These are phyloP conservation scores for Plectropomus leopardus DNA, from an alignment of 2,113 vertebrate genomes.

Conservation along the genomic window DNA sequence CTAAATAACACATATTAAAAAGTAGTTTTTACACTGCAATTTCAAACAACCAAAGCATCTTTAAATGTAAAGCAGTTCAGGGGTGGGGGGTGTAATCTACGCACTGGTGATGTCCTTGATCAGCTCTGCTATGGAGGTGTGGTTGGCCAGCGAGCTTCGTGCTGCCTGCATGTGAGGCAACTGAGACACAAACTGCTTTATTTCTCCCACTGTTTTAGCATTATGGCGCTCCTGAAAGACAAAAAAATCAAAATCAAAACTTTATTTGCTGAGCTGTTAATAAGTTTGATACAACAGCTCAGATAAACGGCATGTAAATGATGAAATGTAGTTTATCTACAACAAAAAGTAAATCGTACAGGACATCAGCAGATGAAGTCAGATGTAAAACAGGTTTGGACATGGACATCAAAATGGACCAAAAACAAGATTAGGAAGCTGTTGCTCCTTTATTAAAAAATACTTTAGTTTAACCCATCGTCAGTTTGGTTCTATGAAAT, in stretches of 20 bases:
- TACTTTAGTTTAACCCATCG: not conserved
- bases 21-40: not conserved
- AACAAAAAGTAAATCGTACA: not conserved
- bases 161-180: slow-evolving; percentile 99
- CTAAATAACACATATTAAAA: not conserved
- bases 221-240: slow-evolving; percentile 93
- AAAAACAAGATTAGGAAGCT: too few species aligned
- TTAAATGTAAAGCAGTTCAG: not conserved
- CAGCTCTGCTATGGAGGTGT: slow-evolving; percentile 96
- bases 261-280: not conserved
- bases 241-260: not conserved
- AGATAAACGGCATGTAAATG: slow-evolving; percentile 4
- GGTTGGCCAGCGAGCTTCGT: slow-evolving; percentile 94
- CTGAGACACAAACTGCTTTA: slow-evolving; percentile 99
- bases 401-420: slow-evolving; percentile 48
- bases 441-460: not conserved
- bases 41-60: not conserved
- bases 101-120: slow-evolving; percentile 98
- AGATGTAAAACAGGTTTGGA: slow-evolving; percentile 66
- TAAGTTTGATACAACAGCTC: not conserved
- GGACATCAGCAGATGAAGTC: slow-evolving; percentile 16
- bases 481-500: not conserved
- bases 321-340: not conserved
- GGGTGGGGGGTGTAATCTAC: slow-evolving; percentile 57
- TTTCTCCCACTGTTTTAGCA: slow-evolving; percentile 97